These are phyloP conservation scores for Amphipyra berbera DNA, from an alignment of 2,888 invertebrate species.

Conservation along the genomic window DNA sequence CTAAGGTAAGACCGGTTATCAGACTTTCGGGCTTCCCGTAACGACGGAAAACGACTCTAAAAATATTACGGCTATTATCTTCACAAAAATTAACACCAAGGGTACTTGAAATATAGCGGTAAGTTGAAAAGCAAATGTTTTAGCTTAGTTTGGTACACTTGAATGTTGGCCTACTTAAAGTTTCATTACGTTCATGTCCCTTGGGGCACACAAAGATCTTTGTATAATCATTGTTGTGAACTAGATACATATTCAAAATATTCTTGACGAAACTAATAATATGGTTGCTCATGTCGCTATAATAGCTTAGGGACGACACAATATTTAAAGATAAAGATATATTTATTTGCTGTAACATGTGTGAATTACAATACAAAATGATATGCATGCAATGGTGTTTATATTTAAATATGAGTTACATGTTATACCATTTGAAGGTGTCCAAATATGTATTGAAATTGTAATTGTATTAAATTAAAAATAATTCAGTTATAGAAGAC, in stretches of 20 bases:
- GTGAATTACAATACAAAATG: too few species aligned
- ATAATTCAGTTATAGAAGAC: too few species aligned
- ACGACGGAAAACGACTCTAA: background rate
- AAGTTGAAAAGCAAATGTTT: slow-evolving; percentile 11
- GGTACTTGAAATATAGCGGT: slow-evolving; percentile 4
- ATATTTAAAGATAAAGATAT: too few species aligned
- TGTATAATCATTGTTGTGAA: slow-evolving; percentile 10
- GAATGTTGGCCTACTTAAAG: slow-evolving; percentile 11
- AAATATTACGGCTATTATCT: background rate
- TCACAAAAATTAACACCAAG: background rate
- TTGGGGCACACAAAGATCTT: slow-evolving; percentile 5
- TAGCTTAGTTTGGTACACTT: slow-evolving; percentile 13
- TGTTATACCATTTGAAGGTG: too few species aligned
- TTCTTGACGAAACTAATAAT: background rate
- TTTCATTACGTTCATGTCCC: slow-evolving; percentile 5
- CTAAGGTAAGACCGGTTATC: too few species aligned
- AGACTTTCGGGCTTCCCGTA: slow-evolving; percentile 14
- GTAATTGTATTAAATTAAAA: too few species aligned
- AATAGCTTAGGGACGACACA: too few species aligned
- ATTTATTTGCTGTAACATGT: too few species aligned
- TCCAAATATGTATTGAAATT: too few species aligned
- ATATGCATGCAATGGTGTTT: too few species aligned
- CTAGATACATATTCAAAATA: background rate
- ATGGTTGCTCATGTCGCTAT: too few species aligned
- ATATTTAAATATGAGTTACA: too few species aligned